phyloP scores from a whole-genome alignment of 1,140 invertebrate species.

The Amyelois transitella region DNA sequence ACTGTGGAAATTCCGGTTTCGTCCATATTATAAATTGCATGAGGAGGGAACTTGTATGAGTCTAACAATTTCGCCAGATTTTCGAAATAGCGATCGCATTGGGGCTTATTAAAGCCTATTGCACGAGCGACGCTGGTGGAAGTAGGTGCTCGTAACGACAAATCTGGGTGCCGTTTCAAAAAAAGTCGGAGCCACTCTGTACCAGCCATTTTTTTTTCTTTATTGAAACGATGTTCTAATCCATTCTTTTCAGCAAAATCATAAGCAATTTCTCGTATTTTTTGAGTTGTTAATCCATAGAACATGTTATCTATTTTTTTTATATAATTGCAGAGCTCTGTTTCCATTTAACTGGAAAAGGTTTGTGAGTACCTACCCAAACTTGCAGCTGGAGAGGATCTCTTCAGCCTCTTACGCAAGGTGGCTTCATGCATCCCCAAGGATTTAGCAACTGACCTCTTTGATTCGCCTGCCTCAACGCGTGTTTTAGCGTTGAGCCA shows the following conservation, averaged over 20 bases:
- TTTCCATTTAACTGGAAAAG: neutral
- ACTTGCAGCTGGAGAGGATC: neutral
- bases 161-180: neutral
- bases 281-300: neutral
- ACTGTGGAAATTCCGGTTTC: constrained; percentile 49
- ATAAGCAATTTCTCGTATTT: neutral
- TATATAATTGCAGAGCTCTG: neutral
- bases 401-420: neutral
- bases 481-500: neutral
- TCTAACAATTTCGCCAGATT: constrained; percentile 10
- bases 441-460: constrained; percentile 4
- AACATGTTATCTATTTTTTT: neutral
- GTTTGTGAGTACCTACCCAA: neutral
- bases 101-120: constrained; percentile 22
- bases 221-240: neutral
- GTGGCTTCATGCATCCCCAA: constrained; percentile 5
- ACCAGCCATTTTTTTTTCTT: neutral
- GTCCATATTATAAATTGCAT: constrained; percentile 44
- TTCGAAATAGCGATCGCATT: constrained; percentile 15
- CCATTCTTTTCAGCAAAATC: neutral
- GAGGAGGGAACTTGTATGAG: constrained; percentile 18
- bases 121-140: constrained; percentile 10
- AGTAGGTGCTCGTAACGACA: neutral
- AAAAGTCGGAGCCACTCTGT: neutral
- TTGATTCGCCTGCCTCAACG: constrained; percentile 5